phyloP scores from a whole-genome alignment of 2,797 vertebrate species.

The Trichosurus vulpecula region DNA sequence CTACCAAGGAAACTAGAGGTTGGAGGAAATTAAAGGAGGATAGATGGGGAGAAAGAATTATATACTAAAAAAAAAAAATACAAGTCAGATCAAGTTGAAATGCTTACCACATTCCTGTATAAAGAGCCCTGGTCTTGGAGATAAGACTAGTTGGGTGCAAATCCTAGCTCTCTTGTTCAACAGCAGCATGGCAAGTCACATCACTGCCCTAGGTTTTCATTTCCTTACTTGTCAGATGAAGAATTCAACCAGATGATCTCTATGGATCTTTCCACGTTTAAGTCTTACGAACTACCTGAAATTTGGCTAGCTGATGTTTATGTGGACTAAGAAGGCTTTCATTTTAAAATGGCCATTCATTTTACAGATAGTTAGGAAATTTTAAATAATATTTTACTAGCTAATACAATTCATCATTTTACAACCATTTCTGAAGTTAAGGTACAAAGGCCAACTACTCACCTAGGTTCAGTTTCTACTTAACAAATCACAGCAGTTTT shows the following conservation, averaged over 20 bases:
- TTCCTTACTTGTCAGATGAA: conserved; percentile 7
- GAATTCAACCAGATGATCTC: background rate
- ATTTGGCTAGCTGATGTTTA: background rate
- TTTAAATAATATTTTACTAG: background rate
- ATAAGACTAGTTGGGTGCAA: background rate
- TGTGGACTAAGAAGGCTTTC: background rate
- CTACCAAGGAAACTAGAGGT: background rate
- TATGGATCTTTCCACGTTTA: background rate
- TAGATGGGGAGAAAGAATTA: background rate
- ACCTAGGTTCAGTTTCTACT: background rate
- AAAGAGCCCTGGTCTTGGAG: background rate
- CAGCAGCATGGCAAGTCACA: conserved; percentile 68
- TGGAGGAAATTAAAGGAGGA: background rate
- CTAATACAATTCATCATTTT: background rate
- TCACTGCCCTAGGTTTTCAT: conserved; percentile 37
- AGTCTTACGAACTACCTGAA: background rate
- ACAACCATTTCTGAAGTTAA: background rate
- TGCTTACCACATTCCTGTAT: too few relatives aligned
- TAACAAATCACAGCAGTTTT: background rate
- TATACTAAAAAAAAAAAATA: background rate
- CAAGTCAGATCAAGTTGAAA: background rate
- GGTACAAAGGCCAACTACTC: background rate
- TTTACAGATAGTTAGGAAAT: background rate
- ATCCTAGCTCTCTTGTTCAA: background rate
- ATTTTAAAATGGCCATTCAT: background rate